Percentiles rank a stretch among this genome's conserved stretches.
These are phyloP conservation scores for Coracopsis vasa DNA, from an alignment of 2,113 vertebrate species.

Conservation along the genomic window DNA sequence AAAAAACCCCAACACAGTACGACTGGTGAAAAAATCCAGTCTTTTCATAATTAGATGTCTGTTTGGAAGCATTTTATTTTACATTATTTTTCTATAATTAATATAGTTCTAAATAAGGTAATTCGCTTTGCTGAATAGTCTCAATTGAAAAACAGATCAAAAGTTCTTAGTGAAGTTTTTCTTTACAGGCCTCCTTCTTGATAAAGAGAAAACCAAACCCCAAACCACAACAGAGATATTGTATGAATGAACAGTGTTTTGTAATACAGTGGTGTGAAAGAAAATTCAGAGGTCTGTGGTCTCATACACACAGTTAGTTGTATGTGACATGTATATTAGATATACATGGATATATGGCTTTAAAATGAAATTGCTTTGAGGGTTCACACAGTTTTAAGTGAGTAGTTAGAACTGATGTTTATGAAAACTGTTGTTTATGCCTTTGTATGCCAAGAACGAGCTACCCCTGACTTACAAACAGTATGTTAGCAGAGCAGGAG, in stretches of 20 bases:
- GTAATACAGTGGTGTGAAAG: neutral
- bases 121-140: neutral
- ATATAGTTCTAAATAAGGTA: neutral
- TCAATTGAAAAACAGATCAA: neutral
- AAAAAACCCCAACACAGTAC: neutral
- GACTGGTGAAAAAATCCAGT: neutral
- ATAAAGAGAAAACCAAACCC: neutral
- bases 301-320: neutral
- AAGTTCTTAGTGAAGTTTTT: neutral
- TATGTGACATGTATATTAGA: neutral
- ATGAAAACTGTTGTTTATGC: neutral
- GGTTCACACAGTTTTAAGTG: neutral
- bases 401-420: neutral
- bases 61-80: slow-evolving; percentile 21
- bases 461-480: neutral
- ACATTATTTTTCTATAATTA: slow-evolving; percentile 38
- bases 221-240: neutral
- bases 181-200: neutral
- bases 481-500: neutral
- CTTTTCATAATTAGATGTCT: slow-evolving; percentile 40
- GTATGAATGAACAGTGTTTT: neutral
- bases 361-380: neutral
- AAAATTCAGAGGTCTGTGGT: neutral
- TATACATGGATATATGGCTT: neutral
- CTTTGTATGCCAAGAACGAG: neutral